A percentile compares a stretch with the other conserved stretches of the same genome.
phyloP scores from a whole-genome alignment of 2,888 invertebrate genomes.

The Augiades crinisus region DNA sequence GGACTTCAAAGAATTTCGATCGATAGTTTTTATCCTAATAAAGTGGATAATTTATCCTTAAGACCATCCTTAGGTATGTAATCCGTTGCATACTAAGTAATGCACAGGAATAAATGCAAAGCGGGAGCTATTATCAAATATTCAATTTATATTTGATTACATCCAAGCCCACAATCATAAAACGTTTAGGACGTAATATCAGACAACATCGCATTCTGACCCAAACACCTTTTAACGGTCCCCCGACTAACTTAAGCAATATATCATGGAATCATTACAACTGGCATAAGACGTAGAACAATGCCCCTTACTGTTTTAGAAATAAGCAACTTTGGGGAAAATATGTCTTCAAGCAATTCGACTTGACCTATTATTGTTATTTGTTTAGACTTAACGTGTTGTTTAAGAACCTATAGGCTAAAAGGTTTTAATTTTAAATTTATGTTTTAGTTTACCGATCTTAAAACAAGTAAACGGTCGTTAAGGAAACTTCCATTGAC shows the following conservation, averaged over 20 bases:
- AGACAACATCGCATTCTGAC: neutral
- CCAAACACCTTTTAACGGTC: conserved; percentile 5
- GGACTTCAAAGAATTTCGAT: no score
- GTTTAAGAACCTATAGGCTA: conserved; percentile 36
- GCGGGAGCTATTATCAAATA: no score
- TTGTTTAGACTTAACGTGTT: conserved; percentile 14
- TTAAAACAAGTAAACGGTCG: no score
- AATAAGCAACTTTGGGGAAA: neutral
- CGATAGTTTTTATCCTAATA: no score
- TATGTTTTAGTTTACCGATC: no score
- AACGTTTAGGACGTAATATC: conserved; percentile 11
- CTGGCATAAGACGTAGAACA: neutral
- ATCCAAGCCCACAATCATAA: conserved; percentile 22
- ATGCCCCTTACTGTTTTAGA: neutral
- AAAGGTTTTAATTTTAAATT: conserved; percentile 43
- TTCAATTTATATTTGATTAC: conserved; percentile 15
- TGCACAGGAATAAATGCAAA: no score
- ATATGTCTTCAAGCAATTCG: conserved; percentile 28
- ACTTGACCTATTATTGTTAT: neutral
- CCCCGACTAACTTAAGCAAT: conserved; percentile 5
- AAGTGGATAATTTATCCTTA: no score
- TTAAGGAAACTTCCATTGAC: conserved; percentile 18
- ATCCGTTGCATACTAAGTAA: no score
- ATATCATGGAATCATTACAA: neutral
- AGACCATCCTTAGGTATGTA: no score